Conservation (phyloP, 1,140 invertebrate species). For the Scaptomyza graminum region DNA sequence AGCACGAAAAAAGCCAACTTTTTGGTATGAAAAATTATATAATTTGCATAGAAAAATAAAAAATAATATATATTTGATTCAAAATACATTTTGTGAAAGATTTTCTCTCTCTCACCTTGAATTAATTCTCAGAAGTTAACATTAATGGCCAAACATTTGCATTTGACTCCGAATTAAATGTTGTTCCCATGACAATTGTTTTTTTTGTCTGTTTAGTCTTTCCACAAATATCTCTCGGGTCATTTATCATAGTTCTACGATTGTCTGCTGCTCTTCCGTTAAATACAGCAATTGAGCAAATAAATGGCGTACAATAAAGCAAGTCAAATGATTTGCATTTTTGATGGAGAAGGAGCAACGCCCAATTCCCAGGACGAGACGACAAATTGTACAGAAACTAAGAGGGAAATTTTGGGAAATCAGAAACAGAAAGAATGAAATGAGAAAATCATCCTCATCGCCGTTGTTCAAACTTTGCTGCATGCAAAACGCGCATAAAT, state of each 20-base stretch:
- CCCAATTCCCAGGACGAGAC: constrained; percentile 35
- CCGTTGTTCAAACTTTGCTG: constrained; percentile 21
- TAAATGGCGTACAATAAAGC: constrained; percentile 32
- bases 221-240: neutral
- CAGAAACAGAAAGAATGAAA: constrained; percentile 12
- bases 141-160: neutral
- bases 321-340: constrained; percentile 49
- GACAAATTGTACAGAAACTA: constrained; percentile 30
- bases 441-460: constrained; percentile 32
- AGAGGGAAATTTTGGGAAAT: too few species aligned
- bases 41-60: neutral
- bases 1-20: neutral
- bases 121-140: neutral
- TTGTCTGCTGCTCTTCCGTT: neutral
- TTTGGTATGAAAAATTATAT: neutral
- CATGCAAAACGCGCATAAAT: constrained; percentile 66
- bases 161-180: too few species aligned
- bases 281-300: constrained; percentile 33
- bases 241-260: constrained; percentile 4
- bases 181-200: constrained; percentile 16
- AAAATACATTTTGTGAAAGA: neutral
- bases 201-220: too few species aligned
- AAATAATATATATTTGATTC: neutral
- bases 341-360: neutral
- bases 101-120: neutral